Percentiles rank a stretch among this genome's conserved stretches.
phyloP scores from a whole-genome alignment of 2,797 vertebrate species.

The Aldrovandia affinis region DNA sequence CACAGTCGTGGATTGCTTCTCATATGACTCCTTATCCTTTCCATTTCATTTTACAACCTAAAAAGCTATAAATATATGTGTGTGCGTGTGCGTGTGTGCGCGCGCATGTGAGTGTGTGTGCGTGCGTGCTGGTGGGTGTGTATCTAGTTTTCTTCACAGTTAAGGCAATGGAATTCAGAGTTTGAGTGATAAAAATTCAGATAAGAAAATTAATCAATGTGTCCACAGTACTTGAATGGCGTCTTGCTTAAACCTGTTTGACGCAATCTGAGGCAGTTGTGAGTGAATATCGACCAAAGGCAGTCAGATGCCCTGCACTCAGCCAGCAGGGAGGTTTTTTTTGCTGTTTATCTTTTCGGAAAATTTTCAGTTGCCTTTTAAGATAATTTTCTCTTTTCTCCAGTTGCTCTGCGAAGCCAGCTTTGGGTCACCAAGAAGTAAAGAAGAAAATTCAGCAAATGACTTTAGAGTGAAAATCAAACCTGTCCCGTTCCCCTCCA shows the following conservation, averaged over 20 bases:
- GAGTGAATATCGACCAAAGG: background rate
- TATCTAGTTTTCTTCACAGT: background rate
- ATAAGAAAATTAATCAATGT: background rate
- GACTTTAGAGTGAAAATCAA: conserved; percentile 29
- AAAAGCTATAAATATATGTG: background rate
- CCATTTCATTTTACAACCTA: background rate
- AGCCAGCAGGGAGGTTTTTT: too few relatives aligned
- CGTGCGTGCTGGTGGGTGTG: background rate
- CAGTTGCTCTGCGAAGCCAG: background rate
- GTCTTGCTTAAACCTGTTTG: background rate
- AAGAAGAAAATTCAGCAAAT: background rate
- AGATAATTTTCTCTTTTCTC: background rate
- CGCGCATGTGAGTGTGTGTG: background rate
- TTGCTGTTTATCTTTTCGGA: background rate
- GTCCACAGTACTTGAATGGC: background rate
- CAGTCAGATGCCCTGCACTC: background rate
- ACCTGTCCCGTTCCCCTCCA: conserved; percentile 5
- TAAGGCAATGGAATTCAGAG: background rate
- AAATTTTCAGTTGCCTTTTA: background rate
- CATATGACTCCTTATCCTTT: background rate
- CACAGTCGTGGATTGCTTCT: background rate
- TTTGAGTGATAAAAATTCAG: background rate
- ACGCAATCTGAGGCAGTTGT: background rate
- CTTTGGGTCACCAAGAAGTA: background rate
- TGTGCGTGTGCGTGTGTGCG: background rate